Conservation (phyloP, 2,113 vertebrate species). For the Notechis scutatus region DNA sequence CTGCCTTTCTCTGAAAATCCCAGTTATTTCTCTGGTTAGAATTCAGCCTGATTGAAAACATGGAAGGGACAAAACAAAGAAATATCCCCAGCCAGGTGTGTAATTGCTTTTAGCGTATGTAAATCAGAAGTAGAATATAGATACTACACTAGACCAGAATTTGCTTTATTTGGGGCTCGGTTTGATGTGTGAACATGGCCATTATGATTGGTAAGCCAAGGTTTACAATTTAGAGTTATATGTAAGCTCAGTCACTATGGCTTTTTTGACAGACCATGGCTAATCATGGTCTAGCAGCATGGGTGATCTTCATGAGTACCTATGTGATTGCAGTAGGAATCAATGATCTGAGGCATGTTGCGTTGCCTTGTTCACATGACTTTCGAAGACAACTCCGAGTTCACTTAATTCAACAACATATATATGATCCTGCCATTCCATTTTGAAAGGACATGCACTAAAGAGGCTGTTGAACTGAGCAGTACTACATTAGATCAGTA, state of each 20-base stretch:
- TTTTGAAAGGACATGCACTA: neutral
- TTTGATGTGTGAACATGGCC: neutral
- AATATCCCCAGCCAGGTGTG: neutral
- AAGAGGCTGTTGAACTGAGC: neutral
- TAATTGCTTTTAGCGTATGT: neutral
- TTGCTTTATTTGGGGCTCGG: neutral
- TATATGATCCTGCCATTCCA: neutral
- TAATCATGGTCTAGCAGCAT: neutral
- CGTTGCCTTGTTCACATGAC: neutral
- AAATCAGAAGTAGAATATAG: neutral
- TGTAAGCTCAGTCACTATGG: neutral
- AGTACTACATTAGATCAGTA: neutral
- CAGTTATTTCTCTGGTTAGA: neutral
- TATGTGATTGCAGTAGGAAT: neutral
- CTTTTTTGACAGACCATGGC: neutral
- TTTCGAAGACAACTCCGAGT: neutral
- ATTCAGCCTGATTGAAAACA: neutral
- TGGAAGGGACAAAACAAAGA: neutral
- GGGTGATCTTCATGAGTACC: neutral
- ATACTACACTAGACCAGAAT: neutral
- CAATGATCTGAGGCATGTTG: neutral
- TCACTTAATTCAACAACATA: neutral
- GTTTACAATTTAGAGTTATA: neutral
- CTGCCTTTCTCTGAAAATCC: neutral
- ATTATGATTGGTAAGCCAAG: neutral